phyloP scores from a whole-genome alignment of 2,113 vertebrate species.

The Prionailurus bengalensis region DNA sequence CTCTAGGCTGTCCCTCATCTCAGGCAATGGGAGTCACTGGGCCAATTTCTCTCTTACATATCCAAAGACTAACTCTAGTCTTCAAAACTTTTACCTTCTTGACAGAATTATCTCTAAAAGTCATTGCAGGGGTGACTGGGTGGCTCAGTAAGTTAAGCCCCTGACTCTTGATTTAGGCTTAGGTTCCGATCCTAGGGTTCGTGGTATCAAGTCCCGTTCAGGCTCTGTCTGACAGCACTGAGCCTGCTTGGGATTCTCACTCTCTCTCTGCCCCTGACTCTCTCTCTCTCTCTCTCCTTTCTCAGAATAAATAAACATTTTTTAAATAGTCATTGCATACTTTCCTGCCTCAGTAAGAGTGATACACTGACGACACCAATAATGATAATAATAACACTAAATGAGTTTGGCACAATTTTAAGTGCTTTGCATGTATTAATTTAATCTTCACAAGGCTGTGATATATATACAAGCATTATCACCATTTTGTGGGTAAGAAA shows the following conservation, averaged over 20 bases:
- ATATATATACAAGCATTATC: background rate
- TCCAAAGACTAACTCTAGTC: background rate
- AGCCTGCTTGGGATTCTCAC: too few relatives aligned
- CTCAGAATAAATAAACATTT: too few relatives aligned
- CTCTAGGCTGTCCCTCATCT: background rate
- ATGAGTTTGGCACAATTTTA: background rate
- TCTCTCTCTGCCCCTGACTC: too few relatives aligned
- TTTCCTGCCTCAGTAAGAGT: background rate
- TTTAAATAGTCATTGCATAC: background rate
- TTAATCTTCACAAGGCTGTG: background rate
- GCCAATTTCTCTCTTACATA: background rate
- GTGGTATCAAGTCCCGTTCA: too few relatives aligned
- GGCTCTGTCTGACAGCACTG: too few relatives aligned
- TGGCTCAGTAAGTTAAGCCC: too few relatives aligned
- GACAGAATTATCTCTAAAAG: slow-evolving; percentile 49
- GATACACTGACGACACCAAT: background rate
- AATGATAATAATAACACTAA: background rate
- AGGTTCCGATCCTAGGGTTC: too few relatives aligned
- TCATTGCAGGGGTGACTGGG: background rate
- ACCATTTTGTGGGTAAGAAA: background rate
- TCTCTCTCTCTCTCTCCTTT: too few relatives aligned
- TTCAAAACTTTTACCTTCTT: slow-evolving; percentile 6
- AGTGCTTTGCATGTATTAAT: background rate
- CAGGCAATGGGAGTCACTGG: background rate
- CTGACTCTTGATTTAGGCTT: too few relatives aligned